These are phyloP conservation scores for Pterobdella sp. DNA, from an alignment of 2,888 invertebrate genomes.

Conservation along the genomic window DNA sequence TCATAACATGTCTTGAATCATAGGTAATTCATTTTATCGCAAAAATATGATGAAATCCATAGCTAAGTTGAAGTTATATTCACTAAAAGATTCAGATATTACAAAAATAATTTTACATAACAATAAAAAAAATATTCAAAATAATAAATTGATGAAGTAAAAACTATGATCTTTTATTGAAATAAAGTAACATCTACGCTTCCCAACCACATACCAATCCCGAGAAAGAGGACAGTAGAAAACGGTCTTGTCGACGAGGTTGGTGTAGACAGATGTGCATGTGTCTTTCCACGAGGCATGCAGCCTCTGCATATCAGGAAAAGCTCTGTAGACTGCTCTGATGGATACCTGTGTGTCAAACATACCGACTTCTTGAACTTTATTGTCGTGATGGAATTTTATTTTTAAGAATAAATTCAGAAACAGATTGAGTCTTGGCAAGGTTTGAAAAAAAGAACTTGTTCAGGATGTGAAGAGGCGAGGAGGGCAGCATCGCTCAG, in stretches of 20 bases:
- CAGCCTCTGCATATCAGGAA: conserved; percentile 35
- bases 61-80: too few relatives aligned
- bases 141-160: too few relatives aligned
- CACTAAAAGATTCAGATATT: too few relatives aligned
- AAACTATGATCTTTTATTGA: too few relatives aligned
- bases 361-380: too few relatives aligned
- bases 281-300: conserved; percentile 34
- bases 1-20: background rate
- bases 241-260: conserved; percentile 35
- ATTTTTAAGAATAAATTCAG: background rate
- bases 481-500: conserved; percentile 37
- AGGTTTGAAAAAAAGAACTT: background rate
- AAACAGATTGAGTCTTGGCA: conserved; percentile 30
- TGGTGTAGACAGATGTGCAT: conserved; percentile 33
- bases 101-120: too few relatives aligned
- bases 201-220: conserved; percentile 33
- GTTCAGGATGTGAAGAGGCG: conserved; percentile 28
- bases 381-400: too few relatives aligned
- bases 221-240: conserved; percentile 29
- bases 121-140: too few relatives aligned
- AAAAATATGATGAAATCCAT: too few relatives aligned
- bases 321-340: conserved; percentile 36
- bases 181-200: too few relatives aligned
- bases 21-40: background rate
- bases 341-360: conserved; percentile 25